Evolutionary conservation across 2,888 invertebrate species (phyloP).

Genomic region (Epinotia brunnichana): DNA sequence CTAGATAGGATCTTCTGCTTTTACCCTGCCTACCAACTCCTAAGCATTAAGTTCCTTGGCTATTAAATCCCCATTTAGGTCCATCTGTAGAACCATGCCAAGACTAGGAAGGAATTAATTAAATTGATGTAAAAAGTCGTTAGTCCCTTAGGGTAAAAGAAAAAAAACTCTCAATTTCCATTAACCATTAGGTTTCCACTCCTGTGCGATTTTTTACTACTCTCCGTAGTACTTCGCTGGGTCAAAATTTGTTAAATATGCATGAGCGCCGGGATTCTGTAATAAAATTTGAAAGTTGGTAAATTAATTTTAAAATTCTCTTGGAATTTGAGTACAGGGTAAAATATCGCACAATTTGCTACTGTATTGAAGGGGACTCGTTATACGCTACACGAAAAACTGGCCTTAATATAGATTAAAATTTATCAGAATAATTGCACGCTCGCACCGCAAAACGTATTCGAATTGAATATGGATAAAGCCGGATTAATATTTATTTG

Average conservation of each 20-base stretch:
- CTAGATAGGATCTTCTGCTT: too few relatives aligned
- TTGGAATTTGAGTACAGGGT: constrained; percentile 1
- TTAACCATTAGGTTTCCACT: constrained; percentile 1
- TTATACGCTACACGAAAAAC: too few relatives aligned
- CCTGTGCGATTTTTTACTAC: background rate
- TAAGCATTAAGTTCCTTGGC: background rate
- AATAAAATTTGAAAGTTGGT: background rate
- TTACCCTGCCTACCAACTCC: too few relatives aligned
- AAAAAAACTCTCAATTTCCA: constrained; percentile 18
- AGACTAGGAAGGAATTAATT: background rate
- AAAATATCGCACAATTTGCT: background rate
- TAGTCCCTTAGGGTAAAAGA: constrained; percentile 20
- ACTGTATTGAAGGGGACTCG: background rate
- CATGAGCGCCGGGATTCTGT: background rate
- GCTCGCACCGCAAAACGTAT: too few relatives aligned
- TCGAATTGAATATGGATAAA: too few relatives aligned
- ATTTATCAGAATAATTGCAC: too few relatives aligned
- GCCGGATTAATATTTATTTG: too few relatives aligned
- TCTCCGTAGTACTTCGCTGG: background rate
- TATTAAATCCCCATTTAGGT: background rate
- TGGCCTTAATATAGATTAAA: too few relatives aligned
- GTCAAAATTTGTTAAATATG: background rate
- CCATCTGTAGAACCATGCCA: background rate
- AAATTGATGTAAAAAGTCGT: constrained; percentile 37
- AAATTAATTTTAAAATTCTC: constrained; percentile 5